Conservation (phyloP, 2,888 invertebrate species). For the Pachydiplax longipennis region DNA sequence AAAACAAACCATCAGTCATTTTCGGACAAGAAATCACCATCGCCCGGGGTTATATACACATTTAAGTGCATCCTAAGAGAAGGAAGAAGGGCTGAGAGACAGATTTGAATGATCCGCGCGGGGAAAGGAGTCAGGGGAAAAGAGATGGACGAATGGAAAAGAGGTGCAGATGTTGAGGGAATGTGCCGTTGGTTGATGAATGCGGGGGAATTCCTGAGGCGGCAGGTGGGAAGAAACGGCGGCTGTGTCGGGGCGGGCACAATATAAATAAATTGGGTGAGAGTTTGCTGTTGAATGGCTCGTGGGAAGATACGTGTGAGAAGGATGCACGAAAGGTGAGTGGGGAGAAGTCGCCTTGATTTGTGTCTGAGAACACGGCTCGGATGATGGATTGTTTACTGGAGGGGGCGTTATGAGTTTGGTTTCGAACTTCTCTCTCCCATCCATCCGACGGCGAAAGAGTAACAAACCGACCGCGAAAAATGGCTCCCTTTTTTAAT, state of each 20-base stretch:
- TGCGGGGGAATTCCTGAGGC: neutral
- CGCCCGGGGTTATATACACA: too few species aligned
- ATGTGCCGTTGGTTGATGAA: neutral
- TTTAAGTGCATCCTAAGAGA: too few species aligned
- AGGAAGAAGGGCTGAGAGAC: neutral
- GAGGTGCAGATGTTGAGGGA: neutral
- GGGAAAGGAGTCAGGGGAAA: neutral
- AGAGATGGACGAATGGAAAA: neutral
- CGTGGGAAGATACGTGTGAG: neutral
- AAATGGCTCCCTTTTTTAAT: conserved; percentile 29
- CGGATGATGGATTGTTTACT: neutral
- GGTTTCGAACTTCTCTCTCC: neutral
- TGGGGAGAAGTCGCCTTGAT: neutral
- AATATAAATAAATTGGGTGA: conserved; percentile 2
- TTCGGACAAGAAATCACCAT: too few species aligned
- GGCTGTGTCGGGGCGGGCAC: neutral
- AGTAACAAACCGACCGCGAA: conserved; percentile 18
- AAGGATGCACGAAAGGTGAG: neutral
- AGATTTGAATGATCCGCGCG: neutral
- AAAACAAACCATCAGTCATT: too few species aligned
- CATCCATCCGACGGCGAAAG: neutral
- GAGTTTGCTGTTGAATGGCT: neutral
- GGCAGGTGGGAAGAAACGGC: neutral
- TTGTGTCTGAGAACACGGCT: neutral
- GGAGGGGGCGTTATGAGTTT: conserved; percentile 1